A percentile compares a stretch with the other conserved stretches of the same genome.
These are phyloP conservation scores for Brachirus orientalis DNA, from an alignment of 2,113 vertebrate genomes.

Conservation along the genomic window DNA sequence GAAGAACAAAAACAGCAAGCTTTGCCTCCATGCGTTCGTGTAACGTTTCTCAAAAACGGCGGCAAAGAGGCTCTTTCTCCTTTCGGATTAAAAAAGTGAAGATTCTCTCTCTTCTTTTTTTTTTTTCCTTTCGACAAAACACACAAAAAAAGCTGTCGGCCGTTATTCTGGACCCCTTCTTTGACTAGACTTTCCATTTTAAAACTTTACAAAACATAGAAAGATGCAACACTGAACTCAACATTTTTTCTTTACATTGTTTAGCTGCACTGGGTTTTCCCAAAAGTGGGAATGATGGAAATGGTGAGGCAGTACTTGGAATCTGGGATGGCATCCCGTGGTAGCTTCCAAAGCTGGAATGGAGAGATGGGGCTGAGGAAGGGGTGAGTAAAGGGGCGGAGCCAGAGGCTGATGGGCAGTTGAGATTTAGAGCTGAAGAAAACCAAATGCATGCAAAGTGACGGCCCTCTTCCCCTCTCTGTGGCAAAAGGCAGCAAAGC, in stretches of 20 bases:
- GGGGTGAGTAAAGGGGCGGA: slow-evolving; percentile 19
- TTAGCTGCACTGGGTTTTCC: slow-evolving; percentile 68
- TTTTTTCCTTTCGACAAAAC: slow-evolving; percentile 40
- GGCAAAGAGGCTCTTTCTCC: slow-evolving; percentile 51
- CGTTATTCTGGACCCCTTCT: slow-evolving; percentile 46
- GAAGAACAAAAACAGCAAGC: slow-evolving; percentile 52
- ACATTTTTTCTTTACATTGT: slow-evolving; percentile 60
- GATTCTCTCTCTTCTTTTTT: slow-evolving; percentile 7
- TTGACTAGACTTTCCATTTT: slow-evolving; percentile 58
- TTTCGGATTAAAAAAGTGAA: slow-evolving; percentile 41
- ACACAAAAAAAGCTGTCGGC: slow-evolving; percentile 41
- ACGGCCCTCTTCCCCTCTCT: slow-evolving; percentile 21
- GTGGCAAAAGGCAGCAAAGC: slow-evolving; percentile 25
- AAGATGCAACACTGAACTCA: slow-evolving; percentile 66
- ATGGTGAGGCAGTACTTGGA: slow-evolving; percentile 60
- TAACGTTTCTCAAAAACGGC: slow-evolving; percentile 34
- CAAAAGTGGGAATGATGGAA: slow-evolving; percentile 54
- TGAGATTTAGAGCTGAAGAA: slow-evolving; percentile 51
- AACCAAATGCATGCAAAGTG: slow-evolving; percentile 65
- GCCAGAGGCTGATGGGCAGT: slow-evolving; percentile 49
- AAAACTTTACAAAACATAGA: slow-evolving; percentile 72
- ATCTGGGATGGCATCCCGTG: slow-evolving; percentile 49
- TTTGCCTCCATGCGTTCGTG: slow-evolving; percentile 34
- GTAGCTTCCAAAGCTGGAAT: slow-evolving; percentile 44
- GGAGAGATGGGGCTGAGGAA: slow-evolving; percentile 27